Conservation (phyloP, 2,888 invertebrate genomes). For the Eupithecia inturbata region DNA sequence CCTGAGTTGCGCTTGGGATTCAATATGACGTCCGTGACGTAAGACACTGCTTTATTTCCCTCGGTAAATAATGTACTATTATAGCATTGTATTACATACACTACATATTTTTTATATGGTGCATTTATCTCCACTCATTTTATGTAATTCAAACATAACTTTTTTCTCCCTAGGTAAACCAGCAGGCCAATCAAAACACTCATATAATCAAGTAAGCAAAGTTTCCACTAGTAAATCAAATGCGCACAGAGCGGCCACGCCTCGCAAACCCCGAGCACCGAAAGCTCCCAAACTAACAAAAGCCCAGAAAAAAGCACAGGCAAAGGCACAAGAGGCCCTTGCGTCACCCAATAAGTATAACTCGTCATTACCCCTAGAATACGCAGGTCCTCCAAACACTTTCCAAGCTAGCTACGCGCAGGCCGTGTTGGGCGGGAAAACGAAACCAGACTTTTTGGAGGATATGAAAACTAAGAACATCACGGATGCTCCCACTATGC, state of each 20-base stretch:
- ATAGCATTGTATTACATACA: neutral
- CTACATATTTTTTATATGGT: neutral
- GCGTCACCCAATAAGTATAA: constrained; percentile 66
- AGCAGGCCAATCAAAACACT: constrained; percentile 79
- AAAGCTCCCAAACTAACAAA: constrained; percentile 59
- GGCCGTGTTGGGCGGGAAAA: constrained; percentile 68
- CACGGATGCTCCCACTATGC: constrained; percentile 73
- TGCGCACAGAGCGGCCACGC: constrained; percentile 58
- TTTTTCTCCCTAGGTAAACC: constrained; percentile 69
- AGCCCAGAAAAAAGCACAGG: constrained; percentile 65
- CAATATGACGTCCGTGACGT: neutral
- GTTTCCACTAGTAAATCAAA: constrained; percentile 80
- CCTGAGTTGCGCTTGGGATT: too few species aligned
- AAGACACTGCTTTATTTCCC: neutral
- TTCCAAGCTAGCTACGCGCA: constrained; percentile 81
- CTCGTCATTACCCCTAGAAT: constrained; percentile 64
- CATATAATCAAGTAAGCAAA: constrained; percentile 83
- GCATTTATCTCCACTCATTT: neutral
- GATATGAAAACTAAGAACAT: constrained; percentile 68
- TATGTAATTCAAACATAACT: neutral
- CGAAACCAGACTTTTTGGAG: constrained; percentile 69
- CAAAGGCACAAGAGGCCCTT: constrained; percentile 59
- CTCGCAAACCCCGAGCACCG: constrained; percentile 66
- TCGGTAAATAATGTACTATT: neutral
- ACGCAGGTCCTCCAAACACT: constrained; percentile 70